Evolutionary conservation across 2,113 vertebrate species (phyloP).

Genomic region (Siphamia tubifer): DNA sequence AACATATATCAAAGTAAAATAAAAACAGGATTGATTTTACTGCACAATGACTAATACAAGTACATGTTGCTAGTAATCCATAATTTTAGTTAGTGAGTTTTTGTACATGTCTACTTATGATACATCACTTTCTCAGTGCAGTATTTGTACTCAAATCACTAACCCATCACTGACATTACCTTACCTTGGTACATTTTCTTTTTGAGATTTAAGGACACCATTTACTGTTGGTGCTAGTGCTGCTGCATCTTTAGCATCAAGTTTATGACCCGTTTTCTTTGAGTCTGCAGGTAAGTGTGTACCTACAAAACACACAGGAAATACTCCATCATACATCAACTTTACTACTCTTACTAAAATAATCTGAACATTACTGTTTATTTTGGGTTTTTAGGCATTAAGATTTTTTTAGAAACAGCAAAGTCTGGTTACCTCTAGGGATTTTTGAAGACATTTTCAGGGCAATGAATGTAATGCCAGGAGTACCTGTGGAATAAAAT

Average conservation of each 20-base stretch:
- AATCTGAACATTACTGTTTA: not conserved
- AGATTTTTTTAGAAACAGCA: not conserved
- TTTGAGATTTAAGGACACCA: constrained; percentile 42
- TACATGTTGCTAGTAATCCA: no score
- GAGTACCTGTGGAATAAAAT: not conserved
- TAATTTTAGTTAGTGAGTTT: no score
- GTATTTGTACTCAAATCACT: not conserved
- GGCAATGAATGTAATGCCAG: not conserved
- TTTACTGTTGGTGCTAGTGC: not conserved
- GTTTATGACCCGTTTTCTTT: constrained; percentile 43
- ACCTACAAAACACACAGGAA: not conserved
- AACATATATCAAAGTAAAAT: no score
- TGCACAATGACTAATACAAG: no score
- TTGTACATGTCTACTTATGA: no score
- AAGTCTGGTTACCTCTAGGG: constrained; percentile 44
- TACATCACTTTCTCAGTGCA: not conserved
- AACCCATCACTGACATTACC: not conserved
- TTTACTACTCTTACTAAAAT: not conserved
- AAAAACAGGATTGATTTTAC: no score
- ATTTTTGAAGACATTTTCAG: constrained; percentile 59
- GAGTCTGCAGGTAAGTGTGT: constrained; percentile 14
- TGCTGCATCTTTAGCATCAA: constrained; percentile 48
- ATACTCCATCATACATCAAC: not conserved
- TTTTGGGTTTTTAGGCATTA: not conserved
- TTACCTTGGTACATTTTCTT: constrained; percentile 59